These are phyloP conservation scores for Actinia tenebrosa DNA, from an alignment of 64 coral and sea anemone species.

Conservation along the genomic window DNA sequence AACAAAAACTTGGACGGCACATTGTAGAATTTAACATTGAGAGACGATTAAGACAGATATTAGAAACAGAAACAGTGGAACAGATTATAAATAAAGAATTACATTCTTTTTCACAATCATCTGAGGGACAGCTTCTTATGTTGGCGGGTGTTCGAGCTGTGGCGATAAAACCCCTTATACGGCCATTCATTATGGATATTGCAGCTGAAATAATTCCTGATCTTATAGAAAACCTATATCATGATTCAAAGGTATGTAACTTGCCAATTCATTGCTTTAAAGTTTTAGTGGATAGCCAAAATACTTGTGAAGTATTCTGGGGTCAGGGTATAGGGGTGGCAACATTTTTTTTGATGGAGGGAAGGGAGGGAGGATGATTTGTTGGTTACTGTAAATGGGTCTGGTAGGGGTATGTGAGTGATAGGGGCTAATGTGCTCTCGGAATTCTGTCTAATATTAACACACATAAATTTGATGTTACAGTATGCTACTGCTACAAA, in stretches of 20 bases:
- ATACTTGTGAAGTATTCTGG: not conserved
- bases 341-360: no score
- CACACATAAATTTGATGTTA: not conserved
- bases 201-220: slow-evolving; percentile 60
- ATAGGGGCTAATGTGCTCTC: no score
- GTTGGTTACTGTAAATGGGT: not conserved
- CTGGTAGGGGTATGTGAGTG: not conserved
- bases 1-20: slow-evolving; percentile 66
- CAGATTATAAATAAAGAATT: slow-evolving; percentile 69
- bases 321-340: no score
- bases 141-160: slow-evolving; percentile 43
- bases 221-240: slow-evolving; percentile 51
- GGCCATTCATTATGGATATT: slow-evolving; percentile 61
- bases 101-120: slow-evolving; percentile 45
- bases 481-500: slow-evolving; percentile 7
- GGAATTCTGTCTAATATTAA: not conserved
- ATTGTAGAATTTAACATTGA: slow-evolving; percentile 75
- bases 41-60: slow-evolving; percentile 55
- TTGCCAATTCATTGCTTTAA: not conserved
- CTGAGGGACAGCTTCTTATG: slow-evolving; percentile 68
- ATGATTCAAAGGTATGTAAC: not conserved
- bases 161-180: slow-evolving; percentile 44
- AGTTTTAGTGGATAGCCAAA: not conserved
- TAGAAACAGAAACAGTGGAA: slow-evolving; percentile 74
- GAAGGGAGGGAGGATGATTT: no score